Evolutionary conservation across 2,113 vertebrate species (phyloP).

Genomic region (Tragelaphus buxtoni): DNA sequence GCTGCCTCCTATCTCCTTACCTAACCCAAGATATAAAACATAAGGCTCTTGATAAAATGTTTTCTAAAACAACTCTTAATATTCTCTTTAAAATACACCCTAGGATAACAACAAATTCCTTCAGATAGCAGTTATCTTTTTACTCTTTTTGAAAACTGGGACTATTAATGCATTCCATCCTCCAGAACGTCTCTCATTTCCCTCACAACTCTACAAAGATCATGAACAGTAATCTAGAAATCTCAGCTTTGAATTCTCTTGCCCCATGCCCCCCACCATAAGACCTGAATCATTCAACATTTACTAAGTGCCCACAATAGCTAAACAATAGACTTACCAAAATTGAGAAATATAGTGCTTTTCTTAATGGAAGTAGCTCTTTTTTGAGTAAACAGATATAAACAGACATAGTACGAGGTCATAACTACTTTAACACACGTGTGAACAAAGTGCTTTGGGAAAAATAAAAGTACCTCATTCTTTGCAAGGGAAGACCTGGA

Average conservation of each 20-base stretch:
- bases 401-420: neutral
- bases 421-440: neutral
- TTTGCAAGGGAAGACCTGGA: neutral
- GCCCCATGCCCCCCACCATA: neutral
- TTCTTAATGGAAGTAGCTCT: neutral
- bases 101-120: neutral
- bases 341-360: neutral
- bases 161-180: neutral
- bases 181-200: neutral
- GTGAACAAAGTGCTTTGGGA: neutral
- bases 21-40: neutral
- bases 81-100: neutral
- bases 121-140: neutral
- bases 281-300: neutral
- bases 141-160: neutral
- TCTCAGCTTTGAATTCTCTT: neutral
- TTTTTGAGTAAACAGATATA: neutral
- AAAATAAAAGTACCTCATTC: neutral
- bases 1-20: neutral
- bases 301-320: neutral
- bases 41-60: neutral
- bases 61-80: slow-evolving; percentile 4
- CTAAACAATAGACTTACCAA: neutral
- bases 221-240: neutral
- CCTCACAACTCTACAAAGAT: neutral